Evolutionary conservation across 2,888 invertebrate species (phyloP).

Genomic region (Drosophila yooni): DNA sequence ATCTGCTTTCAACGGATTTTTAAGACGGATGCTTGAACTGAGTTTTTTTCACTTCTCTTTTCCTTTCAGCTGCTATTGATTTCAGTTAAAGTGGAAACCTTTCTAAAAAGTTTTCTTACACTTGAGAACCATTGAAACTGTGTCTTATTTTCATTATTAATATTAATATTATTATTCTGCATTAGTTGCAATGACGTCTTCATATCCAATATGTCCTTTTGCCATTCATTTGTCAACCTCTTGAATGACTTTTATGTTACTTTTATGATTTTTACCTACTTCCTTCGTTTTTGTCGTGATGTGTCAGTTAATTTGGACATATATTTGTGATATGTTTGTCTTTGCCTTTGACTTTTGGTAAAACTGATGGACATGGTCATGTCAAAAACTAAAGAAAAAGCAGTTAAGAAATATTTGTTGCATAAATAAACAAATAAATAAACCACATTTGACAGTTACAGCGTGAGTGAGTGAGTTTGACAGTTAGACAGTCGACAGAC

Average conservation of each 20-base stretch:
- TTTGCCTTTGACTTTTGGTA: constrained; percentile 34
- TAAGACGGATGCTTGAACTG: constrained; percentile 41
- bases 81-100: constrained; percentile 9
- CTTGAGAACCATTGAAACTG: neutral
- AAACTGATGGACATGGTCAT: constrained; percentile 58
- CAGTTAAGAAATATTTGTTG: constrained; percentile 55
- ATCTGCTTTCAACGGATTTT: constrained; percentile 23
- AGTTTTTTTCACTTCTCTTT: neutral
- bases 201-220: constrained; percentile 22
- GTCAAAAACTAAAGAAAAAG: constrained; percentile 63
- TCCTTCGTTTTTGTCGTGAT: constrained; percentile 48
- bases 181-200: neutral
- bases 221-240: constrained; percentile 56
- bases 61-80: constrained; percentile 22
- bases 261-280: constrained; percentile 16
- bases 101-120: neutral
- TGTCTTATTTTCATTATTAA: neutral
- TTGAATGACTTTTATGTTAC: constrained; percentile 6
- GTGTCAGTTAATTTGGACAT: constrained; percentile 55
- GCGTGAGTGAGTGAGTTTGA: constrained; percentile 47
- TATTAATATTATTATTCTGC: neutral
- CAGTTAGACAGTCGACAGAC: constrained; percentile 53
- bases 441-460: constrained; percentile 68
- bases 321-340: constrained; percentile 37
- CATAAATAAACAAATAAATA: constrained; percentile 62